A percentile compares a stretch with the other conserved stretches of the same genome.
These are phyloP conservation scores for Drosophila maculinotata DNA, from an alignment of 2,888 invertebrate genomes.

Conservation along the genomic window DNA sequence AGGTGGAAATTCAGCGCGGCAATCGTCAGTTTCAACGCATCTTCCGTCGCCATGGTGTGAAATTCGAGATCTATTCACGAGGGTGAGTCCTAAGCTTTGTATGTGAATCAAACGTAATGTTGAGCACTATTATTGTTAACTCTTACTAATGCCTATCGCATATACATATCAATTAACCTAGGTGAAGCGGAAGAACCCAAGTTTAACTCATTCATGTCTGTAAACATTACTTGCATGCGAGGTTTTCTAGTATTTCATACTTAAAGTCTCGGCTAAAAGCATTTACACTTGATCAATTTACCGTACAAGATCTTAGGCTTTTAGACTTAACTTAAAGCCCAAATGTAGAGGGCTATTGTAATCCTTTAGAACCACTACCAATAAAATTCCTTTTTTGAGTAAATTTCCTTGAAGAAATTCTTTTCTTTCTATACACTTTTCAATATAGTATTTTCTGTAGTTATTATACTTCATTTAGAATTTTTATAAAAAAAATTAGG, in stretches of 20 bases:
- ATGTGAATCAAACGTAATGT: constrained; percentile 8
- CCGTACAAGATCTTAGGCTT: neutral
- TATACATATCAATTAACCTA: constrained; percentile 48
- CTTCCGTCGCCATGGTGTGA: constrained; percentile 95
- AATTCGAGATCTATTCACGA: constrained; percentile 96
- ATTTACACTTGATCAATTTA: neutral
- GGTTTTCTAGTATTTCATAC: neutral
- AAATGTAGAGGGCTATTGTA: too few species aligned
- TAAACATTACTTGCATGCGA: constrained; percentile 7
- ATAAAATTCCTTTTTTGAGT: too few species aligned
- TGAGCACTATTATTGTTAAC: constrained; percentile 26
- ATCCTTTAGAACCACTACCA: too few species aligned
- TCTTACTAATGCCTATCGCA: constrained; percentile 49
- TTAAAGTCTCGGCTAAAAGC: neutral
- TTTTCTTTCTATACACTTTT: too few species aligned
- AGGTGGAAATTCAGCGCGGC: constrained; percentile 91
- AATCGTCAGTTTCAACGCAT: constrained; percentile 92
- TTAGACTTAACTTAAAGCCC: neutral
- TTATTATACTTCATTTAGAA: too few species aligned
- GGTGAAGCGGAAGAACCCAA: constrained; percentile 24
- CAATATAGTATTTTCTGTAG: too few species aligned
- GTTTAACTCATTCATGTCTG: constrained; percentile 9
- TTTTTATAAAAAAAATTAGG: too few species aligned
- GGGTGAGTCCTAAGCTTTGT: constrained; percentile 88
- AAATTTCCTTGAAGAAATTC: too few species aligned